Evolutionary conservation across 2,797 vertebrate species (phyloP), one percentile per base, ranked within the genome.

Genomic region (Anableps anableps): DNA sequence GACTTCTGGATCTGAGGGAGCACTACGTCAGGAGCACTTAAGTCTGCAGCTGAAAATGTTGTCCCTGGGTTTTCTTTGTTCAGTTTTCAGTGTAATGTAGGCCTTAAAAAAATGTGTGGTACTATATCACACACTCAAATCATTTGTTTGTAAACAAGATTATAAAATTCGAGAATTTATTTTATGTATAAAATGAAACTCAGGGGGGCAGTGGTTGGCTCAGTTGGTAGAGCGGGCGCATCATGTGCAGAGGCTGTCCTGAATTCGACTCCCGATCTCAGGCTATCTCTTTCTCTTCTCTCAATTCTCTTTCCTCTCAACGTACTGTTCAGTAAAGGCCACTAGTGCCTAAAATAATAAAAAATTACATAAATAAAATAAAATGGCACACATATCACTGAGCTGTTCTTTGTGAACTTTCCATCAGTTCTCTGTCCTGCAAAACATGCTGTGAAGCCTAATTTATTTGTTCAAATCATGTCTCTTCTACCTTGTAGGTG

Each of bases 401-500:
- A 47, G 3, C 1, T 21, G 11, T 47, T 29, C 16, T 71, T 71
- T 47, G 21, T 47, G 14, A 17, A 45, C 43, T 29, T 29, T 45
- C 41, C 41, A 31, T 31, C 68, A 47, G 5, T 16, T 47, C 23
- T 72, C 43, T 29, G 29, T 36, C 53, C 45, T 45, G 5, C 76
- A 29, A 74, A 81, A 71, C 76, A 21, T 26, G 7, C 29, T 76
- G 47, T 8, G 77, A 5, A 78, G 21, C 34, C 58, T 85, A 51
- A 64, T 72, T 60, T 14, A 41, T 83, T 78, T 75, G 77, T 74
- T 87, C 3, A 66, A 70, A 74, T 77, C 19, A 64, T 5, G 75
- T 78, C 17, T 89, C 34, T 80, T 80, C 82, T 80, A 17, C 76
- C 83, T 5, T 76, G 80, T 92, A 99, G 99, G 97, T 99, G 88